A percentile compares a stretch with the other conserved stretches of the same genome.
These are phyloP conservation scores for Hirudinaria manillensis DNA, from an alignment of 2,888 invertebrate species.

Conservation along the genomic window DNA sequence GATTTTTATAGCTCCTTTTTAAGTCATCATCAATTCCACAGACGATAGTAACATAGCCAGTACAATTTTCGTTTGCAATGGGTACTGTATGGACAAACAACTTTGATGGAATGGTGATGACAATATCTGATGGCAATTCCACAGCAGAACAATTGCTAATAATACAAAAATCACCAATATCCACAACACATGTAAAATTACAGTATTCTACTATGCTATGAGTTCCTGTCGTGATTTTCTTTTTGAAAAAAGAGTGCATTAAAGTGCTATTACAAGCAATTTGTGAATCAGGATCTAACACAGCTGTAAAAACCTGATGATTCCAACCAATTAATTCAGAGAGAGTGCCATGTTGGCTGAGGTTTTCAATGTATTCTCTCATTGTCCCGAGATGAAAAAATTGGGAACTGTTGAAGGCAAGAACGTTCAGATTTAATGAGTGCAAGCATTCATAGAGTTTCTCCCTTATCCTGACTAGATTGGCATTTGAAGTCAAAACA, in stretches of 20 bases:
- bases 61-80: constrained; percentile 33
- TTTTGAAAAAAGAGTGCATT: constrained; percentile 48
- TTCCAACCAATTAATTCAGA: constrained; percentile 44
- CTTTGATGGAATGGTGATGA: constrained; percentile 42
- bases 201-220: constrained; percentile 53
- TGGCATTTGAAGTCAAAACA: constrained; percentile 44
- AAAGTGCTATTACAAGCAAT: constrained; percentile 42
- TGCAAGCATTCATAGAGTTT: constrained; percentile 48
- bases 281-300: neutral
- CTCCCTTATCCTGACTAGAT: constrained; percentile 44
- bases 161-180: constrained; percentile 47
- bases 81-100: constrained; percentile 51
- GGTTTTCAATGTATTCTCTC: constrained; percentile 48
- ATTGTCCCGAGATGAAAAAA: constrained; percentile 57
- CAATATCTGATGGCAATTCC: constrained; percentile 18
- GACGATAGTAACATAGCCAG: constrained; percentile 47
- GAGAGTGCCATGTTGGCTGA: constrained; percentile 45
- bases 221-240: constrained; percentile 40
- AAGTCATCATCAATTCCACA: constrained; percentile 48
- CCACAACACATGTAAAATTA: constrained; percentile 46
- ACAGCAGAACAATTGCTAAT: constrained; percentile 49
- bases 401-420: constrained; percentile 52
- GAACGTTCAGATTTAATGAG: constrained; percentile 46
- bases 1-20: constrained; percentile 39
- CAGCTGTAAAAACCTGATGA: constrained; percentile 43